Conservation (phyloP, 2,797 vertebrate species). For the Bradypodion ventrale region DNA sequence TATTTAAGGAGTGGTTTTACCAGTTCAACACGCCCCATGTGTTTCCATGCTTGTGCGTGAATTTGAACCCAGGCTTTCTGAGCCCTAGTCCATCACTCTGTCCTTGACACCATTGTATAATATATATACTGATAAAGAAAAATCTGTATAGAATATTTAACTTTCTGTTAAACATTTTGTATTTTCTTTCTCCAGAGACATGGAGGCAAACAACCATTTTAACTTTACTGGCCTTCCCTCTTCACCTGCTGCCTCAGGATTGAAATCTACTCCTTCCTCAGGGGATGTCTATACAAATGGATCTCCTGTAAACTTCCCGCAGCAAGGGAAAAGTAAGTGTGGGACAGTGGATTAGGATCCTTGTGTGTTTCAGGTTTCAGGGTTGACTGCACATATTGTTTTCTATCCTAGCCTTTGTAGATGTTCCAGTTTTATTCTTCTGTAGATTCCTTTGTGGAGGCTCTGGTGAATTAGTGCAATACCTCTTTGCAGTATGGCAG, state of each 20-base stretch:
- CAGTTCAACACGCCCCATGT: too few species aligned
- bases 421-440: not conserved
- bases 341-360: conserved; percentile 7
- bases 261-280: conserved; percentile 90
- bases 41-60: too few species aligned
- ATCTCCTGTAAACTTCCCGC: conserved; percentile 90
- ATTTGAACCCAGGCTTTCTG: too few species aligned
- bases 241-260: conserved; percentile 91
- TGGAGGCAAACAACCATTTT: conserved; percentile 96
- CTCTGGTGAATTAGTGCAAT: not conserved
- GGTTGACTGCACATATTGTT: not conserved
- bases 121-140: too few species aligned
- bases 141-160: conserved; percentile 22
- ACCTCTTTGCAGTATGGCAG: not conserved
- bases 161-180: conserved; percentile 4
- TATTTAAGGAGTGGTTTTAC: too few species aligned
- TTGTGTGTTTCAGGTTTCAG: not conserved
- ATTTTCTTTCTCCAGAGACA: conserved; percentile 76
- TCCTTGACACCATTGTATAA: not conserved
- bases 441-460: not conserved
- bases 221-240: conserved; percentile 89
- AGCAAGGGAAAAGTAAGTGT: conserved; percentile 92
- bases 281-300: conserved; percentile 93
- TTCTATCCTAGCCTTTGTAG: not conserved
- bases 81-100: too few species aligned